Conservation (phyloP, 2,797 vertebrate genomes). For the Siniperca obscura region DNA sequence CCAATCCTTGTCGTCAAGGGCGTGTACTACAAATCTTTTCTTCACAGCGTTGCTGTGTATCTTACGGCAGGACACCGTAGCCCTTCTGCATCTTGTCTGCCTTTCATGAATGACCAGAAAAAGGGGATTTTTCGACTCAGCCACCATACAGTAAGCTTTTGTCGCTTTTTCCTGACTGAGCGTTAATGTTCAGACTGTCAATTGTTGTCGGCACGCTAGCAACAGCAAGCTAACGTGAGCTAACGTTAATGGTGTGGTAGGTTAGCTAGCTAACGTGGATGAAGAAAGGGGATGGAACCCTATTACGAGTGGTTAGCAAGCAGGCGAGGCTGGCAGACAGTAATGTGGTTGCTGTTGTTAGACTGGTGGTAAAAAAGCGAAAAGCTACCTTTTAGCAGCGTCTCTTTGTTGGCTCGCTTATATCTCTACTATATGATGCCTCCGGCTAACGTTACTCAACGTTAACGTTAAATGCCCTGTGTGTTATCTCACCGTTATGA, state of each 20-base stretch:
- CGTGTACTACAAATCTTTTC: constrained; percentile 81
- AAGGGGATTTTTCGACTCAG: constrained; percentile 57
- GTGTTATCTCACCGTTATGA: constrained; percentile 36
- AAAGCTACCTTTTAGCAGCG: background rate
- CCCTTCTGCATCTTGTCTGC: constrained; percentile 50
- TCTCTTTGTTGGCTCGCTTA: constrained; percentile 32
- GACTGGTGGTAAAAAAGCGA: background rate
- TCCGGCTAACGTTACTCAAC: constrained; percentile 36
- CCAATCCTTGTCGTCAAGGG: constrained; percentile 80
- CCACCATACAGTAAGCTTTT: constrained; percentile 70
- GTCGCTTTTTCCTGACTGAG: background rate
- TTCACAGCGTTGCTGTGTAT: constrained; percentile 75
- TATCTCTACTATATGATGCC: constrained; percentile 14
- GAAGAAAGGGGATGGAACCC: constrained; percentile 66
- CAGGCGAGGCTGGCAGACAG: constrained; percentile 27
- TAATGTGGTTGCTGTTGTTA: constrained; percentile 16
- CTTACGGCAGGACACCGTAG: constrained; percentile 51
- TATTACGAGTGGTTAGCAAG: constrained; percentile 27
- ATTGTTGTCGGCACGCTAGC: constrained; percentile 38
- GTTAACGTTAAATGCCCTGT: constrained; percentile 66
- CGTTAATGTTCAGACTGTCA: constrained; percentile 1
- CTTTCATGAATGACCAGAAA: constrained; percentile 66
- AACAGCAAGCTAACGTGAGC: constrained; percentile 50
- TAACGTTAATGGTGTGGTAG: constrained; percentile 53
- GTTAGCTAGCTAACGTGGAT: constrained; percentile 77